phyloP scores from a whole-genome alignment of 2,113 vertebrate species.

The Enhydra lutris region DNA sequence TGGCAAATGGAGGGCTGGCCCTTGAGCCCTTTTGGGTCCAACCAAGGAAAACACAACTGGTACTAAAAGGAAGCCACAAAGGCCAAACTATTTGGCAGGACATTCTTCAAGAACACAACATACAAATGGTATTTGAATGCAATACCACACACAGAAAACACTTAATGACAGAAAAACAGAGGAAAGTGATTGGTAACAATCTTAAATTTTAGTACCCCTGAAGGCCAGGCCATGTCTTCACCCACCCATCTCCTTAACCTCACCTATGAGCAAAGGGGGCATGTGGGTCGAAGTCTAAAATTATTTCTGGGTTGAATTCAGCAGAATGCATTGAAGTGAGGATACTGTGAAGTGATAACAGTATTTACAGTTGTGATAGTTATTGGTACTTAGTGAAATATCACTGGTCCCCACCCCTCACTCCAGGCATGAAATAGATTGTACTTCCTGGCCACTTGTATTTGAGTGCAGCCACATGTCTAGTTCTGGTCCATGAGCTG shows the following conservation, averaged over 20 bases:
- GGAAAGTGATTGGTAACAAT: neutral
- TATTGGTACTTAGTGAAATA: neutral
- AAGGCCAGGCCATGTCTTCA: neutral
- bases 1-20: neutral
- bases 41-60: neutral
- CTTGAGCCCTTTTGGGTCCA: neutral
- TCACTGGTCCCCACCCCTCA: neutral
- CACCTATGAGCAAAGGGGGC: neutral
- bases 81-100: neutral
- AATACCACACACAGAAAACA: neutral
- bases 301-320: neutral
- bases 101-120: neutral
- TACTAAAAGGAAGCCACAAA: neutral
- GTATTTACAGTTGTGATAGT: neutral
- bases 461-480: neutral
- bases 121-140: neutral
- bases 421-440: neutral
- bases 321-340: neutral
- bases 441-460: neutral
- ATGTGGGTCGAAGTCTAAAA: neutral
- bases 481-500: neutral
- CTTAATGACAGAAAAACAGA: neutral
- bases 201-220: neutral
- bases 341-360: too few relatives aligned
- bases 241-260: neutral